Percentiles rank a stretch among this genome's conserved stretches.
These are phyloP conservation scores for Diceros bicornis DNA, from an alignment of 2,797 vertebrate species.

Conservation along the genomic window DNA sequence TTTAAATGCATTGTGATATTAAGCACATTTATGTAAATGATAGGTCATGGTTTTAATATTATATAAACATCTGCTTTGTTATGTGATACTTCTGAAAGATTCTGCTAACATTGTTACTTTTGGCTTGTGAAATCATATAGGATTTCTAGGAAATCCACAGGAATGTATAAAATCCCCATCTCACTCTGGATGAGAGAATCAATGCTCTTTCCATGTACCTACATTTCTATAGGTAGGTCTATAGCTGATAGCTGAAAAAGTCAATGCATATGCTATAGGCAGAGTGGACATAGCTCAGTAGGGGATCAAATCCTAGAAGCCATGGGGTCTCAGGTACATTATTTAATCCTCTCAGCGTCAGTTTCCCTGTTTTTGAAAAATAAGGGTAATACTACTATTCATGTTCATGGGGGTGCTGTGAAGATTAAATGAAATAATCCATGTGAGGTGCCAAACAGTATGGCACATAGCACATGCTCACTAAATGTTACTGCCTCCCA, in stretches of 20 bases:
- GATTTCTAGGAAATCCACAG: neutral
- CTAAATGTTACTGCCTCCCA: neutral
- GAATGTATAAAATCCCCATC: neutral
- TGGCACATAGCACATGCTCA: neutral
- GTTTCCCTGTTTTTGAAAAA: constrained; percentile 32
- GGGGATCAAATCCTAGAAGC: neutral
- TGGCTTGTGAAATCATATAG: constrained; percentile 10
- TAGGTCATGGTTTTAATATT: neutral
- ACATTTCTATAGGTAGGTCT: neutral
- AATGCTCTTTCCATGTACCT: neutral
- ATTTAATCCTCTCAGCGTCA: neutral
- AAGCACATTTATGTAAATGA: constrained; percentile 57
- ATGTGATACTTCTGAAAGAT: neutral
- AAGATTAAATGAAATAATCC: neutral
- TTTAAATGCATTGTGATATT: constrained; percentile 24
- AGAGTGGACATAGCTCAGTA: neutral
- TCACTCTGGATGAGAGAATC: neutral
- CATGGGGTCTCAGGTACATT: neutral
- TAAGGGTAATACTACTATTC: neutral
- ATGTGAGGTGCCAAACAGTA: neutral
- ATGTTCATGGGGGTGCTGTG: neutral
- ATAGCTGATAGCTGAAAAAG: neutral
- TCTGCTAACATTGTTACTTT: neutral
- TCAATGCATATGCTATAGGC: neutral
- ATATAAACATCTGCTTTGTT: constrained; percentile 4